Percentiles rank a stretch among this genome's conserved stretches.
Evolutionary conservation across 2,888 invertebrate genomes (phyloP).

Genomic region (Pocota personata): DNA sequence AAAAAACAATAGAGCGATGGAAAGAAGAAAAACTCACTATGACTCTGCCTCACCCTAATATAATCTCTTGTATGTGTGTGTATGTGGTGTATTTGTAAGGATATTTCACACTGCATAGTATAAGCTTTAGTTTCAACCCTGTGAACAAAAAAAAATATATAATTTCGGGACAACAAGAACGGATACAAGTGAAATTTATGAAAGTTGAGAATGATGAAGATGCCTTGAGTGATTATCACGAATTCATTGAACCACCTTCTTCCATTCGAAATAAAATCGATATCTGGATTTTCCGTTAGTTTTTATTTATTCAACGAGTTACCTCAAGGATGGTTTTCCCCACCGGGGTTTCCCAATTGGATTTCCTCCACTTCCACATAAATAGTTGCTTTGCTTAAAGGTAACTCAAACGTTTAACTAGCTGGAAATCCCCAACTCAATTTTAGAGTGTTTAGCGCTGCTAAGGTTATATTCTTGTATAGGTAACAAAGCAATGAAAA

Average conservation of each 20-base stretch:
- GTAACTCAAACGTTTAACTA: too few relatives aligned
- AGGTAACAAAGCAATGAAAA: too few relatives aligned
- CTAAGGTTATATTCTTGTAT: too few relatives aligned
- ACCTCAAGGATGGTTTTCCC: not conserved
- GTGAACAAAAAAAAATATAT: not conserved
- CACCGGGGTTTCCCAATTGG: not conserved
- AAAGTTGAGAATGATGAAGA: not conserved
- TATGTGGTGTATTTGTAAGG: constrained; percentile 6
- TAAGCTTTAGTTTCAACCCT: not conserved
- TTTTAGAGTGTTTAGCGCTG: too few relatives aligned
- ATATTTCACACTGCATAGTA: constrained; percentile 16
- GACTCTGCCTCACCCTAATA: not conserved
- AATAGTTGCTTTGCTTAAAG: too few relatives aligned
- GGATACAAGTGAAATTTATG: not conserved
- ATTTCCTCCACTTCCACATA: too few relatives aligned
- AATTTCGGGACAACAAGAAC: constrained; percentile 24
- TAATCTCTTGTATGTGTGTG: not conserved
- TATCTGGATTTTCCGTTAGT: not conserved
- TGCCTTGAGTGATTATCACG: not conserved
- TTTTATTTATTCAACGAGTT: not conserved
- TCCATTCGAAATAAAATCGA: not conserved
- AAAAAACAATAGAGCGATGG: not conserved
- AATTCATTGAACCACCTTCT: not conserved
- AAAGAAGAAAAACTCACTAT: constrained; percentile 19
- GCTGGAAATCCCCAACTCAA: too few relatives aligned